Percentiles rank a stretch among this genome's conserved stretches.
phyloP scores from a whole-genome alignment of 2,888 invertebrate genomes.

The Crocallis elinguaria region DNA sequence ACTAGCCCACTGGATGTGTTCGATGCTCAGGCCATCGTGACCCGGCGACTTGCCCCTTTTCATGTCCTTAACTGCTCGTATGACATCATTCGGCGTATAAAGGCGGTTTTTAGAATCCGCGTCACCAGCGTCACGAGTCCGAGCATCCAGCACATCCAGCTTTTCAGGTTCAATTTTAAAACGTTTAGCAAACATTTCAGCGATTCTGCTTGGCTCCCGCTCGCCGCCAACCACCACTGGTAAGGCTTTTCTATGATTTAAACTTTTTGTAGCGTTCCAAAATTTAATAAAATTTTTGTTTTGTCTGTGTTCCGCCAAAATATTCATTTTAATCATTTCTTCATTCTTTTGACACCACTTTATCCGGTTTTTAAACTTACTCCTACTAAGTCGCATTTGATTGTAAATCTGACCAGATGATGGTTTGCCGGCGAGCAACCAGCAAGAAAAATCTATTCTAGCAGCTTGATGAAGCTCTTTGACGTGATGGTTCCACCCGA shows the following conservation, averaged over 20 bases:
- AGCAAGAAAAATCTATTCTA: not conserved
- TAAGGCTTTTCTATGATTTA: not conserved
- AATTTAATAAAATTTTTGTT: not conserved
- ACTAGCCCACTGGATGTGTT: constrained; percentile 1
- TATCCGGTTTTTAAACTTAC: constrained; percentile 8
- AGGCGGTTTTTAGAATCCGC: not conserved
- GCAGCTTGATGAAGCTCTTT: constrained; percentile 2
- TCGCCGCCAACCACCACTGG: constrained; percentile 1
- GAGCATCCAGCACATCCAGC: not conserved
- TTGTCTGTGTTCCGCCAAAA: constrained; percentile 1
- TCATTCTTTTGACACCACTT: constrained; percentile 8
- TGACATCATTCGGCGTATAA: not conserved
- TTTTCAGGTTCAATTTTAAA: not conserved
- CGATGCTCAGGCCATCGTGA: not conserved
- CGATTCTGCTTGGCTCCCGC: not conserved
- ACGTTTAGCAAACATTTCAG: not conserved
- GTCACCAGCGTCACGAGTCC: not conserved
- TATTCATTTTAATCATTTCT: not conserved
- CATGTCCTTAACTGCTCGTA: not conserved
- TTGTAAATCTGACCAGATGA: not conserved
- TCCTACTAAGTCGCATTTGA: constrained; percentile 1
- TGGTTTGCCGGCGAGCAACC: constrained; percentile 5
- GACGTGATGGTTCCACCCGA: not conserved
- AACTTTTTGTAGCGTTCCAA: not conserved
- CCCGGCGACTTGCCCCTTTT: not conserved